A percentile compares a stretch with the other conserved stretches of the same genome.
phyloP scores from a whole-genome alignment of 1,140 invertebrate genomes.

The Drosophila suzukii region DNA sequence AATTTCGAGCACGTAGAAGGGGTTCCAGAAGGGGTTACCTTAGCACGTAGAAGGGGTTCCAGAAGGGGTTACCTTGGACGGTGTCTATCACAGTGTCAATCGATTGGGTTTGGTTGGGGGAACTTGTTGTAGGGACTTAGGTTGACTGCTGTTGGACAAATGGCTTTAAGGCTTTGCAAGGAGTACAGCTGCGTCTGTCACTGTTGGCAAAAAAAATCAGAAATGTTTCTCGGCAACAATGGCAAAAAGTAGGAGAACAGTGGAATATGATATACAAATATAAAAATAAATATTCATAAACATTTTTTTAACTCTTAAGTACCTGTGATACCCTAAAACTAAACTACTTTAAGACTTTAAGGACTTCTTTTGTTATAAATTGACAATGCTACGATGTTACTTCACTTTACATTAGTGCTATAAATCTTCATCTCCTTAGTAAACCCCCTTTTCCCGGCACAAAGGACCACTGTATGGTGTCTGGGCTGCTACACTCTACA shows the following conservation, averaged over 20 bases:
- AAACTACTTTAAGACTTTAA: not conserved
- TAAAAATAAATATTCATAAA: too few species aligned
- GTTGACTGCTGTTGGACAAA: not conserved
- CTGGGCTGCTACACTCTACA: conserved; percentile 28
- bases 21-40: too few species aligned
- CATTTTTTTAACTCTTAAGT: too few species aligned
- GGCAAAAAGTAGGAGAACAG: not conserved
- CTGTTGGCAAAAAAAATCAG: conserved; percentile 4
- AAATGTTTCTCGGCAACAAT: not conserved
- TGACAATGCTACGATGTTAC: too few species aligned
- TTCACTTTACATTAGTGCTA: not conserved
- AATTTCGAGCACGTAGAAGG: conserved; percentile 43
- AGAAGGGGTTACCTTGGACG: conserved; percentile 7
- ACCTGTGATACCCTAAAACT: not conserved
- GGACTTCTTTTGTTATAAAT: not conserved
- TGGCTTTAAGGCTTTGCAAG: conserved; percentile 7
- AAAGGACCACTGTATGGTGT: conserved; percentile 35
- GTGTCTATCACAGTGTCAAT: conserved; percentile 53
- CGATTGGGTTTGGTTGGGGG: conserved; percentile 12
- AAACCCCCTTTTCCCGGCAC: not conserved
- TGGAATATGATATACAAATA: not conserved
- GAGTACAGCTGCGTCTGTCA: not conserved
- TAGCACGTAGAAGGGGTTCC: conserved; percentile 44
- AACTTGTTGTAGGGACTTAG: not conserved
- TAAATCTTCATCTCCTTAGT: not conserved